phyloP scores from a whole-genome alignment of 2,797 vertebrate species.

The Denticeps clupeoides region DNA sequence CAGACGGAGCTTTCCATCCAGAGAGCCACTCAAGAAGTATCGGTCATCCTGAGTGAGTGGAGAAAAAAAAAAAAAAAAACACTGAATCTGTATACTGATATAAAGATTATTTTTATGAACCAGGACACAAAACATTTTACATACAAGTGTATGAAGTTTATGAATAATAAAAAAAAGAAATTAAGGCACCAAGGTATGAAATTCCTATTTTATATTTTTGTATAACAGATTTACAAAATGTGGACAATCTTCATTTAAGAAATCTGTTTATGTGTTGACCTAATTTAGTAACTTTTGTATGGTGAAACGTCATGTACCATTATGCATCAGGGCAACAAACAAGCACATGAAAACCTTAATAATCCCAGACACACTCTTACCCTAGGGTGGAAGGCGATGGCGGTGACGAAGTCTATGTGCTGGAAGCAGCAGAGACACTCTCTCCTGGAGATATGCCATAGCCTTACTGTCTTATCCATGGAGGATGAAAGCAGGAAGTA shows the following conservation, averaged over 20 bases:
- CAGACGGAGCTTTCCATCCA: slow-evolving; percentile 91
- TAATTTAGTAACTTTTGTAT: no score
- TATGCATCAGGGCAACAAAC: not conserved
- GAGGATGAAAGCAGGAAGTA: slow-evolving; percentile 98
- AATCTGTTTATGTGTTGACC: no score
- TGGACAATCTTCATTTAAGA: no score
- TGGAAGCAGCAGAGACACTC: slow-evolving; percentile 99
- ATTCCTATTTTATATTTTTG: no score
- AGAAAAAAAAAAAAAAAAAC: not conserved
- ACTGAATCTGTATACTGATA: no score
- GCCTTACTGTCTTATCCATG: slow-evolving; percentile 95
- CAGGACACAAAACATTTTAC: no score
- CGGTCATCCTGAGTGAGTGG: slow-evolving; percentile 86
- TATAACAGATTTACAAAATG: no score
- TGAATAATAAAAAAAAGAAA: no score
- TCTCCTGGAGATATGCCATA: slow-evolving; percentile 98
- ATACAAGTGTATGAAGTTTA: no score
- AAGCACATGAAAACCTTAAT: not conserved
- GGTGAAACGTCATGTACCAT: no score
- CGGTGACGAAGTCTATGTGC: slow-evolving; percentile 97
- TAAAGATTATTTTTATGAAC: no score
- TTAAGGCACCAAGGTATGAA: no score
- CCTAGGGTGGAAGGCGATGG: slow-evolving; percentile 95
- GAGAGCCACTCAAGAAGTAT: slow-evolving; percentile 92
- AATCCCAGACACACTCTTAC: slow-evolving; percentile 56